phyloP scores from a whole-genome alignment of 2,113 vertebrate genomes.

The Martes martes region DNA sequence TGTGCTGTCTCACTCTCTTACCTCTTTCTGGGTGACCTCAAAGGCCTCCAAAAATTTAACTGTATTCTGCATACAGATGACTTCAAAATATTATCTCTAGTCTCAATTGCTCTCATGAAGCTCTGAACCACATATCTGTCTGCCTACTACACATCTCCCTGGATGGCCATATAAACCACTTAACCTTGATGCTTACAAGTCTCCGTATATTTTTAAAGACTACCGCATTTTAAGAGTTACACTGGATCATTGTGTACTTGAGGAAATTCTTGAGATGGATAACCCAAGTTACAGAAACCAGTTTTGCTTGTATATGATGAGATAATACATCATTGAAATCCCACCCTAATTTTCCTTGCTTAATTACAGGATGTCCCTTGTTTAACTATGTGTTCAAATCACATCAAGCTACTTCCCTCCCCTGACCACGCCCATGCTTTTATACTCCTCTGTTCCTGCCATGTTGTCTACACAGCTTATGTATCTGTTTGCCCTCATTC shows the following conservation, averaged over 20 bases:
- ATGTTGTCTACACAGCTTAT: not conserved
- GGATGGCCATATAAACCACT: not conserved
- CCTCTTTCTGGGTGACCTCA: not conserved
- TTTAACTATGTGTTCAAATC: not conserved
- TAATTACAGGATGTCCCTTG: not conserved
- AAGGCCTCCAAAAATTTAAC: not conserved
- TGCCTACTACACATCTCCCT: not conserved
- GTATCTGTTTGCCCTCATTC: not conserved
- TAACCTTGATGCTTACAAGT: not conserved
- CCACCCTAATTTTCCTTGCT: not conserved
- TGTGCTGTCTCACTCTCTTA: not conserved
- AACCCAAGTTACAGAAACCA: not conserved
- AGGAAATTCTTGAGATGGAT: not conserved
- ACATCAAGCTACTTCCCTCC: not conserved
- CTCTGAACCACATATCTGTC: not conserved
- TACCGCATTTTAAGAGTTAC: not conserved
- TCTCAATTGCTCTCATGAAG: not conserved
- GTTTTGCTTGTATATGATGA: not conserved
- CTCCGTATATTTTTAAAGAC: not conserved
- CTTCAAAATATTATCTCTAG: not conserved
- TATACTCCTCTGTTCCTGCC: not conserved
- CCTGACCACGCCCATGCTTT: not conserved
- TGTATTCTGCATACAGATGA: not conserved
- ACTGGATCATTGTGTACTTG: not conserved
- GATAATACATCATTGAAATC: not conserved